Conservation (phyloP, 2,113 vertebrate genomes). For the Naja naja region DNA sequence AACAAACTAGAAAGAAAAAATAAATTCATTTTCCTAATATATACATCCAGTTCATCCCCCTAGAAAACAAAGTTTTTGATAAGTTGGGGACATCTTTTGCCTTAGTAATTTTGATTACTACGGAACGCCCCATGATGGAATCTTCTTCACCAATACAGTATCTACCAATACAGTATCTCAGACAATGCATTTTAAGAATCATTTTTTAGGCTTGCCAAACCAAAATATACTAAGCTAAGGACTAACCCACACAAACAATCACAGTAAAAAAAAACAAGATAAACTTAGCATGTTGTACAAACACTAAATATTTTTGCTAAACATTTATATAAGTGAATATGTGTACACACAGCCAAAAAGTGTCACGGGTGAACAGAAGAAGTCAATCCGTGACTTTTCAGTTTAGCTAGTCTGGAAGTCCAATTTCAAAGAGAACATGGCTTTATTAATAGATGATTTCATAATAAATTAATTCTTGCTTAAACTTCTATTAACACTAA, state of each 20-base stretch:
- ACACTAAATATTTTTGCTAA: neutral
- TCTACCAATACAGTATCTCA: neutral
- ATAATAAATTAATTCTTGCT: neutral
- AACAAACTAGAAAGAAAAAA: neutral
- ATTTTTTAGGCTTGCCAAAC: neutral
- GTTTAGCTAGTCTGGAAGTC: neutral
- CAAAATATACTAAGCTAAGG: neutral
- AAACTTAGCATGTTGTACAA: neutral
- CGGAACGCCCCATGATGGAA: neutral
- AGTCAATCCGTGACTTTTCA: neutral
- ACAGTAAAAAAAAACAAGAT: neutral
- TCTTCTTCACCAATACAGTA: neutral
- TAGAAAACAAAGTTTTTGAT: neutral
- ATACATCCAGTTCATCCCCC: neutral
- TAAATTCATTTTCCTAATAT: neutral
- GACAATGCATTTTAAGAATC: neutral
- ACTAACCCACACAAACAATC: neutral
- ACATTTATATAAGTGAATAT: neutral
- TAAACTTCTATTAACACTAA: neutral
- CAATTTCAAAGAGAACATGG: neutral
- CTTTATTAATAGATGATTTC: neutral
- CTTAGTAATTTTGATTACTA: neutral
- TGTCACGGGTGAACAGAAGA: neutral
- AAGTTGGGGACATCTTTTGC: neutral
- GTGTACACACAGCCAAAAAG: neutral